Evolutionary conservation across 1,140 invertebrate genomes (phyloP), one percentile per base, ranked within the genome.

Genomic region (Wiebesia pumilae): DNA sequence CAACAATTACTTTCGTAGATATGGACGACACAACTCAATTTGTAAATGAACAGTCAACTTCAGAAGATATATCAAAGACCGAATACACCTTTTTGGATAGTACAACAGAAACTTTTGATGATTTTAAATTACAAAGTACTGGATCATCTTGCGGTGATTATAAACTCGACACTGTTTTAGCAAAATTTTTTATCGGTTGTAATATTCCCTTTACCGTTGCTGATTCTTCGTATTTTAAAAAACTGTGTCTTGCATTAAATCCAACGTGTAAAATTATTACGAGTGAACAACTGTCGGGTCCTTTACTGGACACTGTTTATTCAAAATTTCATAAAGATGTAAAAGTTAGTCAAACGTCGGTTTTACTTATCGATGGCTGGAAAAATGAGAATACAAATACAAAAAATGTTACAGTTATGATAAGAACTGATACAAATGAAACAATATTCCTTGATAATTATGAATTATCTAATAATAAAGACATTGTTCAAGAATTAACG

Each of bases 271-370:
- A 84, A n/a, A 21, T 77, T 0, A 40, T 84, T 47, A 51, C 86
- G 9, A 84, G 82, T 58, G 78, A 84, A 27, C 65, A 84, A 21
- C 51, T 87, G 7, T 71, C 81, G 3, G 82, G 82, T 30, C 16
- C 82, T 81, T 65, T 87, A 40, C 78, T 87, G 21, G 82, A 87
- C 10, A 84, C 19, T 40, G 65, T 87, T 1, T 84, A 87, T 75
- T 87, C 82, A 80, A 87, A 87, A 81, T 84, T 81, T 83, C 77
- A 81, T n/a, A 87, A 87, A 62, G 78, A 87, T 81, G 21, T 83
- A 30, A 84, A 79, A 73, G 35, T 87, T 38, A 69, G 86, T 81
- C 82, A 35, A 47, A 62, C 78, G 7, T 87, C 86, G 67, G 82
- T 87, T 67, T 47, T 87, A 35, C 67, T 87, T 30, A 51, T 87